These are phyloP conservation scores for Galendromus occidentalis DNA, from an alignment of 1,140 invertebrate species.

Conservation along the genomic window DNA sequence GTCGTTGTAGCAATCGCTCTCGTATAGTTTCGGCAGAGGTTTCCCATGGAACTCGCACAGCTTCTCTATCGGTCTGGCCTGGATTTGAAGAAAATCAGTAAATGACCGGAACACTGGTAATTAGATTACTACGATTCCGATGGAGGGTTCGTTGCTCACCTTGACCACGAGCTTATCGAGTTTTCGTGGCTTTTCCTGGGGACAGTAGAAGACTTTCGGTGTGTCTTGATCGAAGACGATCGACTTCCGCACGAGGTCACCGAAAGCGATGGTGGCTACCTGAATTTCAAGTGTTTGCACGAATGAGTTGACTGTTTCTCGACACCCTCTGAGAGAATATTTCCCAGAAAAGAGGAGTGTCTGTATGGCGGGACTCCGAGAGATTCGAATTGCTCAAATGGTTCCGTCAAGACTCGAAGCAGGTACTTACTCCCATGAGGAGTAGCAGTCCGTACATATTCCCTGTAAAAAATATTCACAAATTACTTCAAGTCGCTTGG, in stretches of 20 bases:
- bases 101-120: no score
- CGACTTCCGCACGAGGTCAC: constrained; percentile 53
- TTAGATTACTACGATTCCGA: not conserved
- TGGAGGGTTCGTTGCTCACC: not conserved
- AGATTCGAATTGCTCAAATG: no score
- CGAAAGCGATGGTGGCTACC: constrained; percentile 25
- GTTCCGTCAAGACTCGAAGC: no score
- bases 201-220: constrained; percentile 61
- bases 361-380: no score
- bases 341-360: no score
- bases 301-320: not conserved
- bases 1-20: constrained; percentile 58
- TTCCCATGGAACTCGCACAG: constrained; percentile 51
- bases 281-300: not conserved
- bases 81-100: not conserved
- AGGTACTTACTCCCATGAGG: not conserved
- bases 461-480: not conserved
- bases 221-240: constrained; percentile 64
- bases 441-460: not conserved
- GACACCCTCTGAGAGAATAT: no score
- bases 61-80: constrained; percentile 42
- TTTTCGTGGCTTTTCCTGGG: constrained; percentile 46
- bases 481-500: no score
- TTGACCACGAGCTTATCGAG: constrained; percentile 32
- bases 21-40: constrained; percentile 45